Evolutionary conservation across 37 sponge, comb jelly and placozoan genomes (phyloP).

Genomic region (Oscarella lobularis): DNA sequence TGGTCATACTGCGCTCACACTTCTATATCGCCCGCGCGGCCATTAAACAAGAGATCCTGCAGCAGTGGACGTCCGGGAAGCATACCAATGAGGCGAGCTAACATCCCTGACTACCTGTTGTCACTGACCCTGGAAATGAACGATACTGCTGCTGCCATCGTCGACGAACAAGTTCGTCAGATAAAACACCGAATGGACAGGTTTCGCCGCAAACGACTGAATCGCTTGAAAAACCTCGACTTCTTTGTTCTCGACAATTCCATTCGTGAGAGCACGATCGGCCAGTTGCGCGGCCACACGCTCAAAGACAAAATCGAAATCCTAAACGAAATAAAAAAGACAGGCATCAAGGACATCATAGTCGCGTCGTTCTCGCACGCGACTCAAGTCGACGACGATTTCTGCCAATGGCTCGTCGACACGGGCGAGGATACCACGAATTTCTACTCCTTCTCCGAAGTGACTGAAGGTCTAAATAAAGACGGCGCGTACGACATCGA

Average conservation of each 20-base stretch:
- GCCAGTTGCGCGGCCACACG: slow-evolving; percentile 67
- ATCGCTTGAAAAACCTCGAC: slow-evolving; percentile 44
- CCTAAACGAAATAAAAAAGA: slow-evolving; percentile 44
- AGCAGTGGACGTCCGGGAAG: too few relatives aligned
- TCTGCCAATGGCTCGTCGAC: slow-evolving; percentile 34
- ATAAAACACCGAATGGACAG: not conserved
- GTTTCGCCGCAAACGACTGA: not conserved
- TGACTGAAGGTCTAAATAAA: slow-evolving; percentile 24
- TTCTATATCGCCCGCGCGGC: too few relatives aligned
- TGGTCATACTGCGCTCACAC: too few relatives aligned
- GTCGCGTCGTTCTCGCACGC: slow-evolving; percentile 64
- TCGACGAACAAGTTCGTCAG: not conserved
- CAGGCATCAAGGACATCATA: slow-evolving; percentile 53
- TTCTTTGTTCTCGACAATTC: slow-evolving; percentile 79
- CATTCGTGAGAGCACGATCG: slow-evolving; percentile 85
- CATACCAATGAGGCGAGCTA: too few relatives aligned
- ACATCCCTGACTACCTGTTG: too few relatives aligned
- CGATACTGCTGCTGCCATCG: too few relatives aligned
- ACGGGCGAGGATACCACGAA: slow-evolving; percentile 31
- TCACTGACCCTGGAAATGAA: too few relatives aligned
- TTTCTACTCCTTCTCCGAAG: slow-evolving; percentile 57
- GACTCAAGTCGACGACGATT: slow-evolving; percentile 64
- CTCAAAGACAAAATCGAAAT: slow-evolving; percentile 59
- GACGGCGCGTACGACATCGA: slow-evolving; percentile 37
- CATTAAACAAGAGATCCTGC: too few relatives aligned